Base-by-base conservation (phyloP, 2,797 vertebrate genomes). In the Pseudochirops cupreus region DNA sequence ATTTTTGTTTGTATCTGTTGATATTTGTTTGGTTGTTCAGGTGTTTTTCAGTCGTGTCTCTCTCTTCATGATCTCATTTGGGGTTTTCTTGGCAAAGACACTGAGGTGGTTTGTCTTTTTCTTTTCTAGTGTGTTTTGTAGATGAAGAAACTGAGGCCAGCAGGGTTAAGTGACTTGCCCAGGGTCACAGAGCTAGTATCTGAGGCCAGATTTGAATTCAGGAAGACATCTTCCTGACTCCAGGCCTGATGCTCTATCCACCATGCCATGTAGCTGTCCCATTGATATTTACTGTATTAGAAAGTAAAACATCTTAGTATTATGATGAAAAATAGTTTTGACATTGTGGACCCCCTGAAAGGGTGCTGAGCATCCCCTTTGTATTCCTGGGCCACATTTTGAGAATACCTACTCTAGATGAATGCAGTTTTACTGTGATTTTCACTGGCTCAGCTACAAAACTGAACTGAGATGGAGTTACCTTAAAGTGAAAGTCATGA, bases 391-490 rank as follows among this genome's bases (percentile, higher is more conserved):
- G 13, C 74, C 74, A 87, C 3, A 12, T 33, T 87, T 50, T 87
- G 74, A 13, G 4, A 0, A 6, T 24, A 1, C 0, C 16, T 26
- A 16, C 91, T 62, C 93, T 4, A 39, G 0, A 7, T 0, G 1
- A 21, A 91, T 13, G 13, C 0, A 0, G 3, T 26, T 92, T 91
- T 2, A 14, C 93, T 18, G 33, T 14, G 0, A 5, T 33, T 21
- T 12, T 3, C 9, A 11, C 6, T 56, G 16, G 18, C 91, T 93
- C 59, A 21, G 14, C 91, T 93, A 57, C n/a, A 56, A 29, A 33
- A 12, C 24, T 0, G 0, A 55, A 92, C 39, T 33, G 92, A 24
- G 5, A 4, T 31, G 5, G 1, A 0, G 2, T 18, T 3, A 58
- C 31, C 0, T 46, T 26, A 26, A n/a, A 1, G 54, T 24, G 16